phyloP scores from a whole-genome alignment of 92 coral and sea anemone species.

The Plumapathes pennacea region DNA sequence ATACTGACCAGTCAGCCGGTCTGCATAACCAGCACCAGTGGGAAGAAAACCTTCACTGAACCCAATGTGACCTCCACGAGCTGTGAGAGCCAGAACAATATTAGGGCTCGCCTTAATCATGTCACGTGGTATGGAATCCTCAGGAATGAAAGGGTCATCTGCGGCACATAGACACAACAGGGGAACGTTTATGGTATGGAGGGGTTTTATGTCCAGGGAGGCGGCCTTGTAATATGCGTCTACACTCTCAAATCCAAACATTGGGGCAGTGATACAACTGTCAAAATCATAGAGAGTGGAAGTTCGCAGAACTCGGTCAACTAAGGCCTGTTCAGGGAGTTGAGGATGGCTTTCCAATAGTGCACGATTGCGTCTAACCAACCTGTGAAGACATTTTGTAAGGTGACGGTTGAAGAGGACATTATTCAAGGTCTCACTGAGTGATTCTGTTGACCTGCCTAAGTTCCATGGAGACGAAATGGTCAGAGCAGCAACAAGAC shows the following conservation, averaged over 20 bases:
- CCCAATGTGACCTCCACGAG: conserved; percentile 87
- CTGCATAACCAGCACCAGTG: conserved; percentile 70
- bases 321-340: conserved; percentile 7
- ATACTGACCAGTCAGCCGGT: conserved; percentile 69
- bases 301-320: conserved; percentile 51
- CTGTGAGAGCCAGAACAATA: conserved; percentile 66
- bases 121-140: conserved; percentile 67
- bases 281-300: conserved; percentile 79
- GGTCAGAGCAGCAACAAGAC: conserved; percentile 69
- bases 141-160: conserved; percentile 93
- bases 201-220: conserved; percentile 67
- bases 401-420: conserved; percentile 78
- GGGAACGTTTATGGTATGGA: conserved; percentile 68
- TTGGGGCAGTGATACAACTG: conserved; percentile 75
- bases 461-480: conserved; percentile 81
- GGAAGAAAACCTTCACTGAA: conserved; percentile 85
- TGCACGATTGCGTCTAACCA: conserved; percentile 33
- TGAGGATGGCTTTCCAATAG: conserved; percentile 5
- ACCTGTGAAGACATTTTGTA: conserved; percentile 54
- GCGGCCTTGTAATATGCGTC: conserved; percentile 84
- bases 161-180: conserved; percentile 78
- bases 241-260: conserved; percentile 77
- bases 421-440: conserved; percentile 69
- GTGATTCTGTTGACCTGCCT: conserved; percentile 69
- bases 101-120: conserved; percentile 69